Evolutionary conservation across 2,113 vertebrate species (phyloP), one percentile per base, ranked within the genome.

Genomic region (Corynorhinus townsendii): DNA sequence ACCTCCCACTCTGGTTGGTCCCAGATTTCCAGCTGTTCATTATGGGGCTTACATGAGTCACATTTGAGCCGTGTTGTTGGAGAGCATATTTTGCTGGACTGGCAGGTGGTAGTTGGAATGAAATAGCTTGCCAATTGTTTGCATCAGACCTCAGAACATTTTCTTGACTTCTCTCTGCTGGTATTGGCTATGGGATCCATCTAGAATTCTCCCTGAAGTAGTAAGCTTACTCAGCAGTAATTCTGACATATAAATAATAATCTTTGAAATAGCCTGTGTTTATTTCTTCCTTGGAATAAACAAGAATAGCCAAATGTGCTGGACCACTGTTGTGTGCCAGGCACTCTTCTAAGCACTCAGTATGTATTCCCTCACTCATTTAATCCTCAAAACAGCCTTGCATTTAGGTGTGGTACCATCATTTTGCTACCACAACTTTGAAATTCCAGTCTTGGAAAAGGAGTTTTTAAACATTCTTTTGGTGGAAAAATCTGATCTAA

Each of bases 381-480:
- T 43, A 35, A 49, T 33, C 28, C 26, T 62, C 79, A 89, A 10
- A 33, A n/a, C 11, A 45, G 11, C n/a, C 84, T 81, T 12, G 11
- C 2, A 24, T 3, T 7, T 4, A 16, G 12, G 4, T 15, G 5
- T 2, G 11, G 30, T 0, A 28, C 54, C n/a, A 4, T 35, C 72
- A 68, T 30, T 10, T 5, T 4, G 8, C 26, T 33, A 2, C 4
- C 9, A 20, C 73, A 75, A 68, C 35, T 45, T 20, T 72, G 69
- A 43, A 86, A 54, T 73, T 12, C 4, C 24, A 73, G 1, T 49
- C 52, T 56, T 84, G n/a, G n/a, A 64, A 54, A 52, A 66, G 19
- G 5, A 16, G 5, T 5, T 59, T 75, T 62, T 56, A 26, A 38
- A 5, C 45, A 62, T 7, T 81, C 5, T 52, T 86, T 84, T 84